Conservation (phyloP, 2,888 invertebrate species). For the Campopleginae sp. region DNA sequence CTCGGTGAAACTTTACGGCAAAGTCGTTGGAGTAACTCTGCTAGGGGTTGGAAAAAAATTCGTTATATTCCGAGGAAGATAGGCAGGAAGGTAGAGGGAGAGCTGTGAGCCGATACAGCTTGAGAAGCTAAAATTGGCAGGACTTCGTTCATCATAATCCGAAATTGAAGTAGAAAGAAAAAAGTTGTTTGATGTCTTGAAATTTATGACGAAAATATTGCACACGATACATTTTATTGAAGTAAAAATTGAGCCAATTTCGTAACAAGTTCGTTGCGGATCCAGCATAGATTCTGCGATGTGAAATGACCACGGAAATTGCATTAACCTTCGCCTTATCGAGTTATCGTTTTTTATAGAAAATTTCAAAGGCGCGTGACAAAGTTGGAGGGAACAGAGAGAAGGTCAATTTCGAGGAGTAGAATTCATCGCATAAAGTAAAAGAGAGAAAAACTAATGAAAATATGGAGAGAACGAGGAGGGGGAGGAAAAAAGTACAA, state of each 20-base stretch:
- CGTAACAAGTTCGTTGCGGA: background rate
- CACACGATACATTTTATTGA: background rate
- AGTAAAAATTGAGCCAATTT: background rate
- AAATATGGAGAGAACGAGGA: background rate
- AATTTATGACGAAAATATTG: background rate
- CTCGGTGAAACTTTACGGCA: conserved; percentile 52
- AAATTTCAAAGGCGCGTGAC: background rate
- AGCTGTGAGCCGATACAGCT: background rate
- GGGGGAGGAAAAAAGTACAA: background rate
- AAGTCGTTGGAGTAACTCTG: conserved; percentile 37
- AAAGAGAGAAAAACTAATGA: background rate
- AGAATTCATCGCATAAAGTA: background rate
- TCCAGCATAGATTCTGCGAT: background rate
- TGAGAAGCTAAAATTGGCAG: conserved; percentile 12
- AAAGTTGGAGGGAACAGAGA: background rate
- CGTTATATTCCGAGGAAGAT: conserved; percentile 12
- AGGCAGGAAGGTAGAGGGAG: background rate
- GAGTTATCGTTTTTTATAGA: background rate
- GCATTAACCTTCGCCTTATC: background rate
- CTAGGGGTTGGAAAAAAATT: conserved; percentile 12
- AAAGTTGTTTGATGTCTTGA: background rate
- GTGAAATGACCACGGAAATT: background rate
- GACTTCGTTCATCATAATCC: conserved; percentile 36
- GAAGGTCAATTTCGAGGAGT: background rate
- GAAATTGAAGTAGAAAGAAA: conserved; percentile 2